Base-by-base conservation (phyloP, 2,113 vertebrate genomes). In the Indri indri region DNA sequence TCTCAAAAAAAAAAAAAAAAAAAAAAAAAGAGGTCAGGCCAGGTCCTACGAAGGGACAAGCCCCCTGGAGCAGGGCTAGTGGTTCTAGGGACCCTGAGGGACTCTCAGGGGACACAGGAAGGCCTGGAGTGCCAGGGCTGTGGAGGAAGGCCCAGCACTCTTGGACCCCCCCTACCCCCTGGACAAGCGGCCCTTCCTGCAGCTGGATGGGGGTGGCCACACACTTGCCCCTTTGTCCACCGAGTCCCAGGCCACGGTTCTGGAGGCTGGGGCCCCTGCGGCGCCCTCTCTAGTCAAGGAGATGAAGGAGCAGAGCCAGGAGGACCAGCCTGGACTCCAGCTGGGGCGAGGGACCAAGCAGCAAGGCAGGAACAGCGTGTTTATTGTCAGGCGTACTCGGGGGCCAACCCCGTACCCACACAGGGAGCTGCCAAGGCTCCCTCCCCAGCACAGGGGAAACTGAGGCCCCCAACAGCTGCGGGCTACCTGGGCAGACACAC, bases 181-280 rank as follows among this genome's bases (percentile, higher is more conserved):
- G 68, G 47, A 96, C 80, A 91, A 96, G 87, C 13, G 42, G 91
- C 54, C 80, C 37, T 94, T 94, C 96, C 74, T 93, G 71, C 3
- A 4, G 81, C 25, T 0, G 16, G 57, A 27, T 30, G 16, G 86
- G 59, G 81, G 68, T 45, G 68, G 82, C 23, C 54, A 96, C 94
- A 96, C 79, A 95, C 89, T 91, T 3, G 5, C 5, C 40, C 45
- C 54, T 90, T 96, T 94, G 85, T 96, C 73, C 70, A 40, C 5
- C 6, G 18, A 2, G 22, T 25, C 80, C 85, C 11, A 37, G 92
- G 57, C 90, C 16, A 3, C 2, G 84, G 71, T 88, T 77, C 82
- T 66, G 47, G 61, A 88, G 89, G 11, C 47, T 6, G 17, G 45
- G 74, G 70, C 3, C 45, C 45, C 66, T 0, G 0, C 0, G 27